phyloP scores from a whole-genome alignment of 2,888 invertebrate species.

The Endomychus coccineus region DNA sequence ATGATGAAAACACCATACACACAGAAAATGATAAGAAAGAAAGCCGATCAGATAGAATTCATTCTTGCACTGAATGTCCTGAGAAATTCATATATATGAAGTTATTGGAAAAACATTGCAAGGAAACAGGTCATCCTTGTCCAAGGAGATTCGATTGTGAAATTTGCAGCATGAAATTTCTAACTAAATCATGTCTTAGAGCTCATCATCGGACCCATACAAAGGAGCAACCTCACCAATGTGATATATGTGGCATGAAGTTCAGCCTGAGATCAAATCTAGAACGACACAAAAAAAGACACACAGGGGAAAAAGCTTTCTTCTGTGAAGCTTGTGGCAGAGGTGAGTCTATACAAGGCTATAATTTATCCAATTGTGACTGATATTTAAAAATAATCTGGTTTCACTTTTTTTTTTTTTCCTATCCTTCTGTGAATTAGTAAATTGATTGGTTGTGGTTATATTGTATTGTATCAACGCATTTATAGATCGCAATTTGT shows the following conservation, averaged over 20 bases:
- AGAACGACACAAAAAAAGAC: slow-evolving; percentile 11
- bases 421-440: too few species aligned
- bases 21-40: too few species aligned
- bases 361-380: too few species aligned
- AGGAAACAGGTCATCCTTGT: slow-evolving; percentile 5
- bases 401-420: too few species aligned
- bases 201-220: slow-evolving; percentile 30
- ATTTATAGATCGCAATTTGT: too few species aligned
- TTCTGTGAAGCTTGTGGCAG: slow-evolving; percentile 11
- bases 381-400: too few species aligned
- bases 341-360: too few species aligned
- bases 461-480: too few species aligned
- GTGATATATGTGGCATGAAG: slow-evolving; percentile 28
- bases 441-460: too few species aligned
- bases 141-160: slow-evolving; percentile 6
- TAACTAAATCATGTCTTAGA: slow-evolving; percentile 16
- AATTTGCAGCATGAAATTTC: slow-evolving; percentile 7
- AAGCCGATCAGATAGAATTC: not conserved
- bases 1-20: not conserved
- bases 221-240: slow-evolving; percentile 28
- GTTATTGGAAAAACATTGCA: slow-evolving; percentile 8
- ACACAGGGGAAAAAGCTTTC: slow-evolving; percentile 10
- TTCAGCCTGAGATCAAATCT: slow-evolving; percentile 9
- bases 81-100: slow-evolving; percentile 5
- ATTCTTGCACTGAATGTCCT: slow-evolving; percentile 3